phyloP scores from a whole-genome alignment of 2,888 invertebrate genomes.

The Clivina fossor region DNA sequence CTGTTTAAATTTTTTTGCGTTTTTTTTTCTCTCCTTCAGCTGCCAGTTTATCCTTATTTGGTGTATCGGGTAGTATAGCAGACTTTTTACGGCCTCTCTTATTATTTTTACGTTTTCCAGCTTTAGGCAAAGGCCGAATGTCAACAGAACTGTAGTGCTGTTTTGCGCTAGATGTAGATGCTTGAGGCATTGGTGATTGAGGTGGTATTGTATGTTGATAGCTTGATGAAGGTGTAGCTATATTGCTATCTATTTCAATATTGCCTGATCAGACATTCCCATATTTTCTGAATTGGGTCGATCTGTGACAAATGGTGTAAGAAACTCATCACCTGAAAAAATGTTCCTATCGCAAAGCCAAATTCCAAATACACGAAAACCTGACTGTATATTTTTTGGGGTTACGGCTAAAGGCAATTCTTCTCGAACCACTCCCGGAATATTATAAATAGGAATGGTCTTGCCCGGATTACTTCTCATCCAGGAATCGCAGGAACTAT shows the following conservation, averaged over 20 bases:
- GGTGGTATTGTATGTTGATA: neutral
- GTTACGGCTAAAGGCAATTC: slow-evolving; percentile 30
- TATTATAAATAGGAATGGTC: slow-evolving; percentile 35
- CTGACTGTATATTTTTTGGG: slow-evolving; percentile 32
- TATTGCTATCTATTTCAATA: neutral
- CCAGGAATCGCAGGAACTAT: slow-evolving; percentile 29
- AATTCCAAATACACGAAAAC: slow-evolving; percentile 21
- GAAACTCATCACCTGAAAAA: slow-evolving; percentile 3
- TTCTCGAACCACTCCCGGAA: slow-evolving; percentile 23
- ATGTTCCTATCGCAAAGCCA: neutral
- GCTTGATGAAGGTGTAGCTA: neutral
- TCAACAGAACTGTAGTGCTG: neutral
- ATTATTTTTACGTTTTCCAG: neutral
- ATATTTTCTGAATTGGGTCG: neutral
- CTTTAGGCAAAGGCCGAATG: neutral
- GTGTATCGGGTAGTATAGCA: neutral
- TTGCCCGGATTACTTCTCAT: slow-evolving; percentile 31
- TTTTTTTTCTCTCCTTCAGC: too few relatives aligned
- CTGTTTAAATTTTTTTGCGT: too few relatives aligned
- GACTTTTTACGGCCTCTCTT: neutral
- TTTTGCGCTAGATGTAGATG: too few relatives aligned
- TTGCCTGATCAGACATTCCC: neutral
- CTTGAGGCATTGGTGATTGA: too few relatives aligned
- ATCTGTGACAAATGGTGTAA: neutral
- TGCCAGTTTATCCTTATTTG: neutral